phyloP scores from a whole-genome alignment of 1,140 invertebrate species.

The Microplitis mediator region DNA sequence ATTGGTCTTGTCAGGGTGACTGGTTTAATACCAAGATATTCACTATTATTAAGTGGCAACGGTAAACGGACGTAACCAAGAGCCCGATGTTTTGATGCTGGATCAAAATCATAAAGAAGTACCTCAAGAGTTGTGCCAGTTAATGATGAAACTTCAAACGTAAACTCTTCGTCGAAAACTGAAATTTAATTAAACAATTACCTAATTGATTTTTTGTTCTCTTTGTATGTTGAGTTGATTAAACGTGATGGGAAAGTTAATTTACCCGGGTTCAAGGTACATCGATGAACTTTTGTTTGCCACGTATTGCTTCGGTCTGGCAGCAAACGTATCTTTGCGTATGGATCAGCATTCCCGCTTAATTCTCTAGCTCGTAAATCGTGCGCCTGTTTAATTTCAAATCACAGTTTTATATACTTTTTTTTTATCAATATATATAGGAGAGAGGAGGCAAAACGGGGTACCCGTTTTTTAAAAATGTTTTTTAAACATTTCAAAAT shows the following conservation, averaged over 20 bases:
- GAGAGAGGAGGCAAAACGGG: too few species aligned
- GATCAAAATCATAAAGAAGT: conserved; percentile 71
- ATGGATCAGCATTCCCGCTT: conserved; percentile 67
- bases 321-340: conserved; percentile 66
- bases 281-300: conserved; percentile 69
- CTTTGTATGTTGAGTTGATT: not conserved
- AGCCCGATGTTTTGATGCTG: conserved; percentile 68
- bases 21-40: conserved; percentile 52
- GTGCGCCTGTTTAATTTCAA: conserved; percentile 52
- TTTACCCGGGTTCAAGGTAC: conserved; percentile 68
- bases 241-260: not conserved
- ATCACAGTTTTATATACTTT: too few species aligned
- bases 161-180: conserved; percentile 75
- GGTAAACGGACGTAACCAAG: conserved; percentile 65
- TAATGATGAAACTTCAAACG: conserved; percentile 73
- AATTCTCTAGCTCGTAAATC: conserved; percentile 65
- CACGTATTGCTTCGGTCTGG: conserved; percentile 67
- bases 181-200: conserved; percentile 21
- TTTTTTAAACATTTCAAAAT: too few species aligned
- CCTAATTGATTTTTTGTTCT: not conserved
- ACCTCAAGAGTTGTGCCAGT: conserved; percentile 63
- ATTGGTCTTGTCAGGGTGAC: conserved; percentile 40
- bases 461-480: too few species aligned
- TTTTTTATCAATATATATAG: too few species aligned
- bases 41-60: conserved; percentile 58